Conservation (phyloP, 2,113 vertebrate species). For the Pedionomus torquatus region DNA sequence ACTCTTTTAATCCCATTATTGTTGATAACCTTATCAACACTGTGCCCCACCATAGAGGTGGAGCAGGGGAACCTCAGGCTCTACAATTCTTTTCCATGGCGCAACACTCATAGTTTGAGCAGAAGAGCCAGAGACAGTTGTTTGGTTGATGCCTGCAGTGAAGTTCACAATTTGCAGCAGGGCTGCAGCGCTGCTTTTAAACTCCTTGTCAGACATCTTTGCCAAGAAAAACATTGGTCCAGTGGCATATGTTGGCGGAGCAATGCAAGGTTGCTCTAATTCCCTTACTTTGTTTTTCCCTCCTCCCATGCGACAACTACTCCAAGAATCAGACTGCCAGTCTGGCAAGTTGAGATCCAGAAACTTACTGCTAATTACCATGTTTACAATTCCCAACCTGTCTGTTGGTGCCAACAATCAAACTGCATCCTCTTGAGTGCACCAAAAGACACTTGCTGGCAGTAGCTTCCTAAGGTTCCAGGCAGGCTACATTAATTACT, state of each 20-base stretch:
- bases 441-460: slow-evolving; percentile 77
- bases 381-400: slow-evolving; percentile 81
- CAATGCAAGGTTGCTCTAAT: slow-evolving; percentile 70
- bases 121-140: slow-evolving; percentile 26
- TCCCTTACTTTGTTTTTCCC: slow-evolving; percentile 77
- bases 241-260: slow-evolving; percentile 73
- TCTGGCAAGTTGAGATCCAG: slow-evolving; percentile 78
- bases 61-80: neutral
- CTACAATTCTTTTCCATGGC: neutral
- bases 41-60: neutral
- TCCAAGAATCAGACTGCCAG: slow-evolving; percentile 75
- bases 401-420: slow-evolving; percentile 76
- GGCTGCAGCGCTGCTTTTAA: slow-evolving; percentile 54
- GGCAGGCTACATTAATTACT: slow-evolving; percentile 79
- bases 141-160: slow-evolving; percentile 65
- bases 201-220: slow-evolving; percentile 66
- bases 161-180: slow-evolving; percentile 67
- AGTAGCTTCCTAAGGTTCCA: slow-evolving; percentile 73
- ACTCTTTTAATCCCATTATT: slow-evolving; percentile 73
- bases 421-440: slow-evolving; percentile 73
- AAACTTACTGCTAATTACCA: slow-evolving; percentile 81
- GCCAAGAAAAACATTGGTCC: slow-evolving; percentile 80
- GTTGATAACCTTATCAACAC: slow-evolving; percentile 33
- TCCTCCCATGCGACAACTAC: slow-evolving; percentile 65
- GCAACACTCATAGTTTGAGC: neutral